Evolutionary conservation across 2,113 vertebrate species (phyloP).

Genomic region (Hoplias malabaricus): DNA sequence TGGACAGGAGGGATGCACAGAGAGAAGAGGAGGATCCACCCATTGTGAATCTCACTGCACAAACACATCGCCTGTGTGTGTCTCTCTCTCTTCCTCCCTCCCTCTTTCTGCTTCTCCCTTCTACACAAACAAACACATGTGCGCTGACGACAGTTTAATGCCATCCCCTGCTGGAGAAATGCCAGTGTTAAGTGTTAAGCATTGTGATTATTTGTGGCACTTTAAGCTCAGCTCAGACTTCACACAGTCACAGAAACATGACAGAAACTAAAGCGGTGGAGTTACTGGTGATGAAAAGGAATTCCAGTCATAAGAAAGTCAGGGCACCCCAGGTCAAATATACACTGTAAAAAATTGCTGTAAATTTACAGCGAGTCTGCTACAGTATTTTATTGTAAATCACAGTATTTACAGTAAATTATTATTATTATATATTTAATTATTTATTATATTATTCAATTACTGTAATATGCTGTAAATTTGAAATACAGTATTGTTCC

Average conservation of each 20-base stretch:
- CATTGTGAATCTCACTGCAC: background rate
- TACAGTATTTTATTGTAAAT: no score
- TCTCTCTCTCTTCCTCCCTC: background rate
- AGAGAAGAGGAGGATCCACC: background rate
- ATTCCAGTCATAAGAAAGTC: no score
- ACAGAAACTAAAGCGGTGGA: no score
- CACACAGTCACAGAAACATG: background rate
- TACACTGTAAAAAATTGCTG: no score
- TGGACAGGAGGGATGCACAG: constrained; percentile 3
- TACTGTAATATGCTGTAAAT: no score
- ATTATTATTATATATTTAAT: no score
- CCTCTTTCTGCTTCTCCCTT: background rate
- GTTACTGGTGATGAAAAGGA: no score
- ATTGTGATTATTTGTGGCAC: background rate
- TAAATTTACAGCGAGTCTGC: no score
- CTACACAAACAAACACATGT: background rate
- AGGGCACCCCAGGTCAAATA: no score
- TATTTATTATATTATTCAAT: no score
- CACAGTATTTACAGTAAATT: no score
- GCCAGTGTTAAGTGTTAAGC: background rate
- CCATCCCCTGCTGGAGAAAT: background rate
- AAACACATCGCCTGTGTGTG: background rate
- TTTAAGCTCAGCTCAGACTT: background rate
- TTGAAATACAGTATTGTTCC: no score
- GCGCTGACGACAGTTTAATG: constrained; percentile 1